A percentile compares a stretch with the other conserved stretches of the same genome.
These are phyloP conservation scores for Peromyscus melanophrys DNA, from an alignment of 2,797 vertebrate species.

Conservation along the genomic window DNA sequence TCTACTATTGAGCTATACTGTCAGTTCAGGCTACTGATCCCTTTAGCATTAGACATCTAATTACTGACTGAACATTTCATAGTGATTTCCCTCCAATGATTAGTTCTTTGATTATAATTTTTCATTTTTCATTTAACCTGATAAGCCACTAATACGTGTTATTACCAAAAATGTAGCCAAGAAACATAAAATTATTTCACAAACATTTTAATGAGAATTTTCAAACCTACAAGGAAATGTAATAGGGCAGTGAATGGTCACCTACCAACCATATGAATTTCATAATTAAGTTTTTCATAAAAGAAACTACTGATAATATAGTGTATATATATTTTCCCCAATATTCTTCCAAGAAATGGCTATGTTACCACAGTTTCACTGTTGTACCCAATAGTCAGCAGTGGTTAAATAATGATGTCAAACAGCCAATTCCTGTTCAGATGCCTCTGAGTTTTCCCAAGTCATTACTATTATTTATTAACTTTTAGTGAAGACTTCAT, in stretches of 20 bases:
- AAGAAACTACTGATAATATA: not conserved
- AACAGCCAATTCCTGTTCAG: not conserved
- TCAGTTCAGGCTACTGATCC: not conserved
- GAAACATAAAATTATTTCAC: not conserved
- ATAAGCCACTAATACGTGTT: not conserved
- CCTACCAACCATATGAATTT: not conserved
- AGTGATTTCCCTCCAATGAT: not conserved
- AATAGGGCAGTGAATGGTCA: not conserved
- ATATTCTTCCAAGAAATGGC: not conserved
- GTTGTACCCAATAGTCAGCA: not conserved
- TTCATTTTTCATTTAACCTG: conserved; percentile 31
- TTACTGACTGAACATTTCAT: not conserved
- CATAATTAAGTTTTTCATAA: conserved; percentile 12
- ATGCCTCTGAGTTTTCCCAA: not conserved
- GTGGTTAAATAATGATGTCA: not conserved
- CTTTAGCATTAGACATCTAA: not conserved
- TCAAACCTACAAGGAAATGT: not conserved
- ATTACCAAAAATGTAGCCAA: not conserved
- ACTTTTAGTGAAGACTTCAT: not conserved
- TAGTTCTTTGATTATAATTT: not conserved
- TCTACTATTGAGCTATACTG: not conserved
- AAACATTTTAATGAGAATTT: not conserved
- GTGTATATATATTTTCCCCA: not conserved
- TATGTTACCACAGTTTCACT: not conserved
- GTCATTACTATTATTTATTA: not conserved